Evolutionary conservation across 2,888 invertebrate genomes (phyloP).

Genomic region (Listrodromus nycthemerus): DNA sequence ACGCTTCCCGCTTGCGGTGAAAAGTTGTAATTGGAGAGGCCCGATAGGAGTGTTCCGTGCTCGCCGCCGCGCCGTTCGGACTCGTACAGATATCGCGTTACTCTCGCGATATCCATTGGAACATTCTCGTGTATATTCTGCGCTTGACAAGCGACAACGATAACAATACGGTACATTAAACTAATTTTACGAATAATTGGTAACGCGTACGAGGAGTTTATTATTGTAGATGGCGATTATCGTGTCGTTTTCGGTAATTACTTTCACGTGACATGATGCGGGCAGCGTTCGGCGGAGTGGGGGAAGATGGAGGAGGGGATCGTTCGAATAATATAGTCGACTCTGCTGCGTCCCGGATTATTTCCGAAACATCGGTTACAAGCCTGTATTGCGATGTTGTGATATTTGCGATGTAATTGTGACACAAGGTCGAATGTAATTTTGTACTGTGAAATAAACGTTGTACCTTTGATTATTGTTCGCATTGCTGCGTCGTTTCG

Average conservation of each 20-base stretch:
- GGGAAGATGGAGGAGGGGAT: not conserved
- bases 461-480: not conserved
- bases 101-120: not conserved
- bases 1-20: not conserved
- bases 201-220: not conserved
- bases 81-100: too few species aligned
- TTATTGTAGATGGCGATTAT: not conserved
- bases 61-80: not conserved
- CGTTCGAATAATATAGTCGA: conserved; percentile 3
- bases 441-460: not conserved
- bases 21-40: conserved; percentile 29
- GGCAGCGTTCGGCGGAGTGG: not conserved
- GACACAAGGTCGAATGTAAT: not conserved
- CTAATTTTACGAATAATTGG: not conserved
- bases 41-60: conserved; percentile 8
- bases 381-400: not conserved
- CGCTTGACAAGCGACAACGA: not conserved
- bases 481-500: not conserved
- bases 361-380: not conserved
- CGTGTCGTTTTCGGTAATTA: not conserved
- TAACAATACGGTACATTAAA: not conserved
- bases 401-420: not conserved
- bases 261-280: not conserved
- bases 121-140: not conserved
- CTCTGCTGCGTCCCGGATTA: not conserved